phyloP scores from a whole-genome alignment of 1,140 invertebrate species.

The Rhagoletis pomonella region DNA sequence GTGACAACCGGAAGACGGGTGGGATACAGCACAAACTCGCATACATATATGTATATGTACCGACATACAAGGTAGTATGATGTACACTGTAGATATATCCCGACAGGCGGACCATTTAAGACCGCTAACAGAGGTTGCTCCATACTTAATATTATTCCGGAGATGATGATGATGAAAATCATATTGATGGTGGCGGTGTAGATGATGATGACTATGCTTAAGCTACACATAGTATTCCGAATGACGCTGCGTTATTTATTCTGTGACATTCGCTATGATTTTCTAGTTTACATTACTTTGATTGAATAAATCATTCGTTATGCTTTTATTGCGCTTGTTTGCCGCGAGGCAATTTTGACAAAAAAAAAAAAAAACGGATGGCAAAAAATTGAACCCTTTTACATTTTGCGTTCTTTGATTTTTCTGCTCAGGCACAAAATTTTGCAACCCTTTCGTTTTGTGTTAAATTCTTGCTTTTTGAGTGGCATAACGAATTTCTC shows the following conservation, averaged over 20 bases:
- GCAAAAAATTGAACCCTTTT: conserved; percentile 27
- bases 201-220: neutral
- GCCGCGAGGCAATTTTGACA: conserved; percentile 24
- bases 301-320: conserved; percentile 36
- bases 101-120: neutral
- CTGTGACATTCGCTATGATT: neutral
- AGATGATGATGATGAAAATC: neutral
- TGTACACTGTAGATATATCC: too few relatives aligned
- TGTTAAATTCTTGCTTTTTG: neutral
- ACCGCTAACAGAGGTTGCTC: conserved; percentile 9
- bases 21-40: neutral
- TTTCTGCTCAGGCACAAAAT: neutral
- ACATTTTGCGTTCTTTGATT: neutral
- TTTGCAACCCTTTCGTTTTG: conserved; percentile 31
- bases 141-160: conserved; percentile 5
- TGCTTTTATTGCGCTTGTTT: conserved; percentile 50
- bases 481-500: conserved; percentile 31
- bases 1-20: conserved; percentile 48
- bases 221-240: neutral
- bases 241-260: neutral
- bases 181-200: neutral
- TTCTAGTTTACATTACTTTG: conserved; percentile 33
- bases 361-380: neutral
- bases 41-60: neutral
- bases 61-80: neutral